Conservation (phyloP, 2,113 vertebrate species). For the Istiophorus platypterus region DNA sequence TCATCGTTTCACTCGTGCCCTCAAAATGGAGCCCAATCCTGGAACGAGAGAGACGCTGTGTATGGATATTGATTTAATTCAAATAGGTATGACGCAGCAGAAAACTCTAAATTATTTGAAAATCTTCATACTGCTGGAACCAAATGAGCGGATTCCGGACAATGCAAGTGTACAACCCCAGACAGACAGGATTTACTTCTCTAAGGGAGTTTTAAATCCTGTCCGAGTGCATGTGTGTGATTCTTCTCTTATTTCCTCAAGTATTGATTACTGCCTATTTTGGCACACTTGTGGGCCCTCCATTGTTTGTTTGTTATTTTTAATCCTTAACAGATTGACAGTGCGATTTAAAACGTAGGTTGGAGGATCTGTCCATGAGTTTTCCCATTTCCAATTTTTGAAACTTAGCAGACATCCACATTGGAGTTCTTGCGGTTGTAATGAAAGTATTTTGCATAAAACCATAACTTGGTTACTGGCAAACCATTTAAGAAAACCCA, state of each 20-base stretch:
- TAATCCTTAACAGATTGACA: not conserved
- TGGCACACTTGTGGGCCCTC: conserved; percentile 6
- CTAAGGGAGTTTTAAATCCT: conserved; percentile 18
- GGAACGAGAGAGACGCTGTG: conserved; percentile 53
- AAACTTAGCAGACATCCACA: not conserved
- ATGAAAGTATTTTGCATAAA: not conserved
- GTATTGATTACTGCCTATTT: conserved; percentile 16
- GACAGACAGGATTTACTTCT: conserved; percentile 46
- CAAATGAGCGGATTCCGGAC: conserved; percentile 4
- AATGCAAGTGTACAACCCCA: conserved; percentile 18
- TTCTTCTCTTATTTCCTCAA: conserved; percentile 19
- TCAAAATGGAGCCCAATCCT: conserved; percentile 61
- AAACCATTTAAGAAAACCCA: conserved; percentile 5
- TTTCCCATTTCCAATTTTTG: not conserved
- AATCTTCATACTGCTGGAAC: conserved; percentile 15
- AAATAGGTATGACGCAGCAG: not conserved
- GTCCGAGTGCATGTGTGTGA: not conserved
- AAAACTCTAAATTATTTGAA: conserved; percentile 11
- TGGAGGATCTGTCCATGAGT: not conserved
- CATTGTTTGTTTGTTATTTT: not conserved
- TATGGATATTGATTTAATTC: conserved; percentile 14
- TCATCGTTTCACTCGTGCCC: conserved; percentile 51
- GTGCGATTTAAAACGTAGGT: not conserved
- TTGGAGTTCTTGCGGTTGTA: not conserved
- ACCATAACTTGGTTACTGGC: not conserved